Conservation (phyloP, 2,888 invertebrate genomes). For the Ischnura elegans region DNA sequence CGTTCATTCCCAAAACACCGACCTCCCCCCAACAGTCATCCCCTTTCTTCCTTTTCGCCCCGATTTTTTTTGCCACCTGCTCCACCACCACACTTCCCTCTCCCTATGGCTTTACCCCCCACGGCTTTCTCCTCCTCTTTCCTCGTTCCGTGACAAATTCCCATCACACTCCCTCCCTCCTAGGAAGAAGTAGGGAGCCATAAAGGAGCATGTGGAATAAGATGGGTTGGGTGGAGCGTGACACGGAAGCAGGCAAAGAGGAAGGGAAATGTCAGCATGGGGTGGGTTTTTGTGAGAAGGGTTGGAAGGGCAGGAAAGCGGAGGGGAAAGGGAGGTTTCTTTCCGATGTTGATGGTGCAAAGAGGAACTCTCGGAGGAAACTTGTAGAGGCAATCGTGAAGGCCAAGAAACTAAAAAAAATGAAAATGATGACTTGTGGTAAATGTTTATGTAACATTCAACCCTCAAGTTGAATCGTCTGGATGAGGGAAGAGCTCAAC, state of each 20-base stretch:
- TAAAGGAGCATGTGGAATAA: background rate
- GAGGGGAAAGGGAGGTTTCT: constrained; percentile 4
- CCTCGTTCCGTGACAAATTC: constrained; percentile 29
- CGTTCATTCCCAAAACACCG: background rate
- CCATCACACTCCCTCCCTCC: constrained; percentile 28
- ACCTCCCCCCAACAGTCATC: background rate
- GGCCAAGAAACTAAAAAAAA: too few species aligned
- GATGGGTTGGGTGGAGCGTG: background rate
- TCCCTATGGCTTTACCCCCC: background rate
- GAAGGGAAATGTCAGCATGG: background rate
- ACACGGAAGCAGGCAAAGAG: background rate
- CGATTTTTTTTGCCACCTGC: constrained; percentile 66
- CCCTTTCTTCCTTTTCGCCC: background rate
- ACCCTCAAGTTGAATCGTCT: too few species aligned
- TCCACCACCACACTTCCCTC: constrained; percentile 3
- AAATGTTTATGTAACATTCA: too few species aligned
- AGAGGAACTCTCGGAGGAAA: background rate
- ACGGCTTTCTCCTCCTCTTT: background rate
- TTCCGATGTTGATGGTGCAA: background rate
- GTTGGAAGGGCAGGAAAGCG: background rate
- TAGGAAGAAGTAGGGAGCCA: background rate
- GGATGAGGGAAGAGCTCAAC: too few species aligned
- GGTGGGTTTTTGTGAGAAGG: too few species aligned
- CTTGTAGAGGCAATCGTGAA: too few species aligned
- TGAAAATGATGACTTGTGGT: too few species aligned